These are phyloP conservation scores for Eonycteris spelaea DNA, from an alignment of 2,113 vertebrate genomes.

Conservation along the genomic window DNA sequence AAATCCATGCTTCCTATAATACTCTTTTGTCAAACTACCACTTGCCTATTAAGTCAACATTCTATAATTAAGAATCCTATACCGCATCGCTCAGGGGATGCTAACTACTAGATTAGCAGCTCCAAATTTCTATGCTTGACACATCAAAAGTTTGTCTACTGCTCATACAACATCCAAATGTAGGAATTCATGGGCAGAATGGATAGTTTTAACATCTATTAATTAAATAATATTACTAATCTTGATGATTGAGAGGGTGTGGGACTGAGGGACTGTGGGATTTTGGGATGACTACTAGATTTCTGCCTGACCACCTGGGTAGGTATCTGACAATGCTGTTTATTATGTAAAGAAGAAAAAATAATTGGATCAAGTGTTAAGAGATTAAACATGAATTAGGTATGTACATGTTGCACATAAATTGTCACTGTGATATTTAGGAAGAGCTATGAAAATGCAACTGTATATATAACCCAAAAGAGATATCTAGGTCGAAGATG, in stretches of 20 bases:
- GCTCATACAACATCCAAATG: not conserved
- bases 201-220: not conserved
- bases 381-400: not conserved
- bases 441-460: not conserved
- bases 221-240: not conserved
- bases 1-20: not conserved
- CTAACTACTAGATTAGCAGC: not conserved
- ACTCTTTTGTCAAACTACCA: not conserved
- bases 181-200: not conserved
- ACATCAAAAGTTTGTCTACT: not conserved
- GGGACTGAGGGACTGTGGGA: not conserved
- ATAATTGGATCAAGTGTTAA: not conserved
- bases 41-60: not conserved
- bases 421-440: not conserved
- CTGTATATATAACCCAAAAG: not conserved
- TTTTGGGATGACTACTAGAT: not conserved
- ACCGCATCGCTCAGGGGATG: not conserved
- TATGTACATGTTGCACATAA: not conserved
- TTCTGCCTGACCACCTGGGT: not conserved
- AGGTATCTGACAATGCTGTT: not conserved
- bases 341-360: not conserved
- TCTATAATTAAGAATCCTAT: not conserved
- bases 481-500: not conserved
- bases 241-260: not conserved
- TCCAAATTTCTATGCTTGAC: not conserved